A percentile compares a stretch with the other conserved stretches of the same genome.
These are phyloP conservation scores for Centropristis striata DNA, from an alignment of 2,113 vertebrate genomes.

Conservation along the genomic window DNA sequence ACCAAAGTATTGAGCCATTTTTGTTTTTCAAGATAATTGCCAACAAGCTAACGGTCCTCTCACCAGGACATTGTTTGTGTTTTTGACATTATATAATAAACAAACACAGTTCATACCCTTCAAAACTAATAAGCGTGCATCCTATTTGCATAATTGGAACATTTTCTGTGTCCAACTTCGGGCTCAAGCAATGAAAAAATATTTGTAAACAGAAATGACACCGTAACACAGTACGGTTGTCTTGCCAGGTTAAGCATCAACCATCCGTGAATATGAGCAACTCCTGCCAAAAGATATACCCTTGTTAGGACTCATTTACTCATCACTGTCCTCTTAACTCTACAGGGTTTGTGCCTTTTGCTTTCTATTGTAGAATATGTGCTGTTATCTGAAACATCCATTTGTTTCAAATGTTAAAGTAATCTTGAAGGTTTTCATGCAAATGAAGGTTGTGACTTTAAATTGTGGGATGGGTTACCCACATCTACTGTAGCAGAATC, in stretches of 20 bases:
- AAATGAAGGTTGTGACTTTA: too few relatives aligned
- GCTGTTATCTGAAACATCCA: neutral
- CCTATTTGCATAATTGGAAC: conserved; percentile 62
- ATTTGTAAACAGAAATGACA: conserved; percentile 47
- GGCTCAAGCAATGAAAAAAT: conserved; percentile 25
- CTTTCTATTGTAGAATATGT: neutral
- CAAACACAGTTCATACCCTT: conserved; percentile 40
- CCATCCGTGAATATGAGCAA: conserved; percentile 59
- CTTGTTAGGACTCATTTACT: conserved; percentile 24
- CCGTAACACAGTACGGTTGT: conserved; percentile 38
- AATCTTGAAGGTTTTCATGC: too few relatives aligned
- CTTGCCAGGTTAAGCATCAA: conserved; percentile 48
- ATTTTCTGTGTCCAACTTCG: conserved; percentile 22
- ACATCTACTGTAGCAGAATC: neutral
- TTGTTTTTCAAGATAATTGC: conserved; percentile 37
- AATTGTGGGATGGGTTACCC: too few relatives aligned
- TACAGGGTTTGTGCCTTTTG: conserved; percentile 26
- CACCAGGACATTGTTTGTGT: conserved; percentile 20
- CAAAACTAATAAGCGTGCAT: conserved; percentile 53
- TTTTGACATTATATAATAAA: conserved; percentile 41
- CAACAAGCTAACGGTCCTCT: neutral
- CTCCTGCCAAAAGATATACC: conserved; percentile 17
- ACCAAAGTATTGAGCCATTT: neutral
- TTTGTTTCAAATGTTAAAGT: neutral
- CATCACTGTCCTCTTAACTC: neutral